Evolutionary conservation across 2,888 invertebrate species (phyloP).

Genomic region (Eupithecia vulgata): DNA sequence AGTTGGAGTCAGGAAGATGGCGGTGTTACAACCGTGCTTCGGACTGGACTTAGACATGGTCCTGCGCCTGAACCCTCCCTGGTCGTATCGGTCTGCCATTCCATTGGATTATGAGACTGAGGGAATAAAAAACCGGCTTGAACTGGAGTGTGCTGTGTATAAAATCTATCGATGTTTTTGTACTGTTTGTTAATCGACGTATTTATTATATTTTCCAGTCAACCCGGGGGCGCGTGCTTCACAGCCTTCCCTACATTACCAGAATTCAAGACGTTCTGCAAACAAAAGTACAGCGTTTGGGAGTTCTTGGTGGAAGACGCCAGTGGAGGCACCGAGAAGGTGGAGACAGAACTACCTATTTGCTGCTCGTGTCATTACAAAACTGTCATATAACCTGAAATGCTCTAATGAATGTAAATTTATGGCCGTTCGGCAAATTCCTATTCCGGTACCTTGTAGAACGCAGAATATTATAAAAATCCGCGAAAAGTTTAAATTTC

Average conservation of each 20-base stretch:
- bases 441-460: background rate
- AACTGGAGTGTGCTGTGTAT: background rate
- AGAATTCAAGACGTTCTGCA: slow-evolving; percentile 61
- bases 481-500: background rate
- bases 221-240: slow-evolving; percentile 59
- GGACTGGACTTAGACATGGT: background rate
- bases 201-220: slow-evolving; percentile 51
- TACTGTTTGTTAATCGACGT: background rate
- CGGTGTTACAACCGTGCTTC: too few species aligned
- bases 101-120: background rate
- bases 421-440: background rate
- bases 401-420: background rate
- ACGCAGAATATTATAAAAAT: background rate
- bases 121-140: background rate
- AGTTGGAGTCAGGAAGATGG: too few species aligned
- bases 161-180: background rate
- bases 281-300: slow-evolving; percentile 69
- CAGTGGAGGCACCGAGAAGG: slow-evolving; percentile 58
- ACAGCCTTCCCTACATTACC: slow-evolving; percentile 49
- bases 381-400: slow-evolving; percentile 28
- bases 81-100: background rate
- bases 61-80: background rate
- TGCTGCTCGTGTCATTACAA: slow-evolving; percentile 75
- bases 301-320: slow-evolving; percentile 64
- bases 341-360: slow-evolving; percentile 63